These are phyloP conservation scores for Scaptomyza hsui DNA, from an alignment of 1,140 invertebrate species.

Conservation along the genomic window DNA sequence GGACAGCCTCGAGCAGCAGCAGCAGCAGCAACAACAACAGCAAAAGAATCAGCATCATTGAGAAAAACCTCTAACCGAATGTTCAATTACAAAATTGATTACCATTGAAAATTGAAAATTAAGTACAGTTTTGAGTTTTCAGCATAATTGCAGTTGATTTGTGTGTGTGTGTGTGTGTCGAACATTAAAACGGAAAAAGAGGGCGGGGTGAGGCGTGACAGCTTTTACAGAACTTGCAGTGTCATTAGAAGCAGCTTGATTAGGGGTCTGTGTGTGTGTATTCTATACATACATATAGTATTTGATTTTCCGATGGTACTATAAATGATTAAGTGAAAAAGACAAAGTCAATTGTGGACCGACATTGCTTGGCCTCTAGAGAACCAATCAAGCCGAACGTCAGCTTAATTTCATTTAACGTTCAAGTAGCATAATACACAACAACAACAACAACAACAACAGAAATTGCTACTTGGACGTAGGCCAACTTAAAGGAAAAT, in stretches of 20 bases:
- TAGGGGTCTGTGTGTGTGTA: constrained; percentile 35
- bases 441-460: constrained; percentile 25
- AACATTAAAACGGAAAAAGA: constrained; percentile 2
- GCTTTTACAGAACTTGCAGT: constrained; percentile 62
- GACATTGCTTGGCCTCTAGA: constrained; percentile 63
- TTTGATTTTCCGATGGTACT: constrained; percentile 50
- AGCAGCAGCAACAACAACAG: background rate
- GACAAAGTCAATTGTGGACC: constrained; percentile 68
- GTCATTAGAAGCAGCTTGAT: constrained; percentile 66
- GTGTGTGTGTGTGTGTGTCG: constrained; percentile 6
- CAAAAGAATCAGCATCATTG: background rate
- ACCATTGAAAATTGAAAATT: constrained; percentile 79
- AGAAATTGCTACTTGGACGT: constrained; percentile 12
- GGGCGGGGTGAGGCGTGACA: constrained; percentile 19
- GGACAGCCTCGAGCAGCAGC: constrained; percentile 16
- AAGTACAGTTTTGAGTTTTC: constrained; percentile 79
- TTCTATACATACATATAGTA: constrained; percentile 45
- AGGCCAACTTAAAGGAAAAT: constrained; percentile 6
- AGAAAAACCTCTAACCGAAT: constrained; percentile 61
- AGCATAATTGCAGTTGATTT: constrained; percentile 79
- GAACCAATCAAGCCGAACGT: constrained; percentile 75
- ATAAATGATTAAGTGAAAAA: constrained; percentile 72
- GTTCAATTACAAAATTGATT: constrained; percentile 79
- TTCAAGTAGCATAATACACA: constrained; percentile 69
- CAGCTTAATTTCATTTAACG: constrained; percentile 77